A percentile compares a stretch with the other conserved stretches of the same genome.
Evolutionary conservation across 2,797 vertebrate genomes (phyloP).

Genomic region (Chaenodraco wilsoni): DNA sequence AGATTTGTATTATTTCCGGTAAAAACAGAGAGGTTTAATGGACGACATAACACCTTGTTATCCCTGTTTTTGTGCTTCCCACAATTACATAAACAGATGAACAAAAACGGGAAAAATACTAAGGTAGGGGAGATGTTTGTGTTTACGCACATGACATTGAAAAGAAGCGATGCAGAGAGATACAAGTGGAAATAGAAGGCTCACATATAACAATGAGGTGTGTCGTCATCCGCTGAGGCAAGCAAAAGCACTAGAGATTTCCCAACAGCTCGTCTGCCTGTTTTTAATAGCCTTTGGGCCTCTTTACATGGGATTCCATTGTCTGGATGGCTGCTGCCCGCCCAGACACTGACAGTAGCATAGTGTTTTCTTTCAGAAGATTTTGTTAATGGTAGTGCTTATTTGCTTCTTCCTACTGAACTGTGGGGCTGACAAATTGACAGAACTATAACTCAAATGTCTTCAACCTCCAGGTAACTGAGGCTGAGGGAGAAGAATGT

Average conservation of each 20-base stretch:
- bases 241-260: conserved; percentile 30
- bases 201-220: conserved; percentile 29
- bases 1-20: conserved; percentile 4
- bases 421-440: neutral
- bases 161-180: conserved; percentile 24
- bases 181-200: neutral
- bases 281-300: conserved; percentile 49
- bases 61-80: neutral
- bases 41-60: conserved; percentile 18
- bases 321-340: conserved; percentile 40
- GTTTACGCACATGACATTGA: neutral
- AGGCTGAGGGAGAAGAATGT: neutral
- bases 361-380: neutral
- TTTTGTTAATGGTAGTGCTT: conserved; percentile 9
- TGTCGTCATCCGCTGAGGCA: conserved; percentile 15
- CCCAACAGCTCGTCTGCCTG: conserved; percentile 43
- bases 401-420: neutral
- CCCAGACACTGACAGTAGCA: conserved; percentile 26
- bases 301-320: conserved; percentile 41
- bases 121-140: conserved; percentile 15
- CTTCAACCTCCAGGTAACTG: neutral
- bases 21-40: conserved; percentile 4
- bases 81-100: neutral
- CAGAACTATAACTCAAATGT: conserved; percentile 8
- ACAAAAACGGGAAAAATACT: neutral